Conservation (phyloP, 53 echinoderm and acorn worm species). For the Luidia sarsii region DNA sequence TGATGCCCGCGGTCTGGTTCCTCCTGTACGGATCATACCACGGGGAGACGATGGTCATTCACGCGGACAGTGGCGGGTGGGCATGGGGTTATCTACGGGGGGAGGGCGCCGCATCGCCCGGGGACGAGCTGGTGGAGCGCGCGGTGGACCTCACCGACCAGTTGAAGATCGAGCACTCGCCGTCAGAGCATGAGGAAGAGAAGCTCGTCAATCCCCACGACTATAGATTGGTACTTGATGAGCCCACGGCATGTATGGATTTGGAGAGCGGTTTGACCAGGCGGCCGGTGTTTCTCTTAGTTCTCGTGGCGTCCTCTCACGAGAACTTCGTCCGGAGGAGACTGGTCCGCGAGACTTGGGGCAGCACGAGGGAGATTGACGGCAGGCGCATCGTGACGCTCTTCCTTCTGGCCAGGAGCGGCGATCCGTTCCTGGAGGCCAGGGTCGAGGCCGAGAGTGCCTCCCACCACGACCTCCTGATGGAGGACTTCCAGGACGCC, state of each 20-base stretch:
- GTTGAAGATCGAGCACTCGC: neutral
- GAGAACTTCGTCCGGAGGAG: constrained; percentile 40
- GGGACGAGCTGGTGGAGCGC: neutral
- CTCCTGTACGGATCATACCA: too few relatives aligned
- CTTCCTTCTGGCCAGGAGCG: constrained; percentile 19
- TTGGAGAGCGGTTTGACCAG: constrained; percentile 48
- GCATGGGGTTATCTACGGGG: too few relatives aligned
- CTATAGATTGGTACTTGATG: constrained; percentile 75
- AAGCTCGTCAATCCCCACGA: constrained; percentile 76
- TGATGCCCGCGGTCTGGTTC: too few relatives aligned
- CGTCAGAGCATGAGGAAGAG: neutral
- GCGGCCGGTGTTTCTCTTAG: constrained; percentile 50
- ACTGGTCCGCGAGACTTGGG: constrained; percentile 58
- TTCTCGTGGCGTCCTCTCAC: constrained; percentile 45
- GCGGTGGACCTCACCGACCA: neutral
- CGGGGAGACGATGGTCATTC: too few relatives aligned
- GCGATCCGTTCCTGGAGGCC: neutral
- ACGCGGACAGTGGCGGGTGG: too few relatives aligned
- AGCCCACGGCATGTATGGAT: constrained; percentile 81
- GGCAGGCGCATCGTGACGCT: constrained; percentile 24
- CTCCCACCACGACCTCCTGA: constrained; percentile 40
- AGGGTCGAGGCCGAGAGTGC: constrained; percentile 34
- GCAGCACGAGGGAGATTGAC: constrained; percentile 7
- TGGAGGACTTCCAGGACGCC: constrained; percentile 61
- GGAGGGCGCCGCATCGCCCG: too few relatives aligned